Evolutionary conservation across 1,140 invertebrate genomes (phyloP), one percentile per base, ranked within the genome.

Genomic region (Neodiprion virginianus): DNA sequence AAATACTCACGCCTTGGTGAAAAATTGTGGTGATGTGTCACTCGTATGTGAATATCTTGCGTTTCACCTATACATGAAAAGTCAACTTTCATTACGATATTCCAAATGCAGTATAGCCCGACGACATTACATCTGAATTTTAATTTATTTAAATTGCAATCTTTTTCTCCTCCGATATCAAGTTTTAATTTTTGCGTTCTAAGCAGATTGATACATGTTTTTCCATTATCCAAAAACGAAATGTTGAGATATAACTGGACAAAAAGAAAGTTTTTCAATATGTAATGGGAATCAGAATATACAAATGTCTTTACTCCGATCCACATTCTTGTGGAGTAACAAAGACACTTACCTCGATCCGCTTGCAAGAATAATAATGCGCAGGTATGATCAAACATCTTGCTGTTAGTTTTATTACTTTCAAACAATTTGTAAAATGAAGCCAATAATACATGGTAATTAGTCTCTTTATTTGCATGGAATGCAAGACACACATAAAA

Each of bases 31-130:
- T 84, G 85, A 82, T 89, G 89, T 40, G 88, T 90, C 68, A 90
- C 89, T 82, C 88, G 82, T 81, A 90, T 90, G 78, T 89, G 89
- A 82, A 89, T 90, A 84, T 90, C 87, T 80, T 88, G 88, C 17
- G 86, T 89, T 75, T 89, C 88, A 71, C 87, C 86, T 86, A 73
- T 76, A 72, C 72, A 69, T 76, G 72, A 67, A 71, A 70, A 17
- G 11, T 17, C 11, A 61, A 17, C n/a, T 61, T 61, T 61, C 53
- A 14, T 61, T 61, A 61, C n/a, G 8, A 17, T 61, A 40, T 40
- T 40, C 28, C 28, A 40, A 40, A 40, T 40, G 28, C 28, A 40
- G 28, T 40, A 40, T 40, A 40, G 28, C 28, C 28, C 5, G 28
- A 40, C 1, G 28, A 40, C 28, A 40, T 40, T 40, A 40, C 28